phyloP scores from a whole-genome alignment of 2,113 vertebrate genomes.

The Lepus americanus region DNA sequence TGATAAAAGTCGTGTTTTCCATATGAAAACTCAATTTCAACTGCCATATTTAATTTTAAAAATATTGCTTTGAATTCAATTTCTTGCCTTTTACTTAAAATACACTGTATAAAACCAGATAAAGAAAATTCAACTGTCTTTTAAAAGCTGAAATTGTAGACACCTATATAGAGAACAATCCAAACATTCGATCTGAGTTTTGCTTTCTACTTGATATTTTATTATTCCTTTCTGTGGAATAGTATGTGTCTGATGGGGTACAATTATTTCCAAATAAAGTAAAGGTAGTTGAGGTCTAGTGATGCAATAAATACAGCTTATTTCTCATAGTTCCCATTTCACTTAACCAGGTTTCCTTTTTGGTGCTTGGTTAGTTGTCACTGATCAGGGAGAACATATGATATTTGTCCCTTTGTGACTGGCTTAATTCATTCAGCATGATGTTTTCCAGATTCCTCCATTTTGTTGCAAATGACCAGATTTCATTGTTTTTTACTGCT shows the following conservation, averaged over 20 bases:
- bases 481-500: too few species aligned
- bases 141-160: constrained; percentile 51
- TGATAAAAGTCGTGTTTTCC: constrained; percentile 26
- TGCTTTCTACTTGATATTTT: constrained; percentile 60
- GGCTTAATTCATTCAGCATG: too few species aligned
- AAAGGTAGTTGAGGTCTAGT: constrained; percentile 48
- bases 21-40: constrained; percentile 56
- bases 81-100: constrained; percentile 49
- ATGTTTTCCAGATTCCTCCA: too few species aligned
- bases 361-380: too few species aligned
- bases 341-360: too few species aligned
- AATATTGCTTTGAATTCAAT: constrained; percentile 55
- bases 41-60: constrained; percentile 56
- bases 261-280: constrained; percentile 57
- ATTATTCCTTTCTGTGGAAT: constrained; percentile 41
- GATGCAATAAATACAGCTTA: not conserved
- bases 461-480: too few species aligned
- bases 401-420: too few species aligned
- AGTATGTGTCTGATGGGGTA: not conserved
- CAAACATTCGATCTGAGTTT: constrained; percentile 6
- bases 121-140: constrained; percentile 66
- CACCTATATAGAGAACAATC: constrained; percentile 7
- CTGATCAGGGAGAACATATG: too few species aligned
- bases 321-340: too few species aligned
- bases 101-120: constrained; percentile 3